Base-by-base conservation (phyloP, 2,113 vertebrate genomes). In the Micronycteris hirsuta region DNA sequence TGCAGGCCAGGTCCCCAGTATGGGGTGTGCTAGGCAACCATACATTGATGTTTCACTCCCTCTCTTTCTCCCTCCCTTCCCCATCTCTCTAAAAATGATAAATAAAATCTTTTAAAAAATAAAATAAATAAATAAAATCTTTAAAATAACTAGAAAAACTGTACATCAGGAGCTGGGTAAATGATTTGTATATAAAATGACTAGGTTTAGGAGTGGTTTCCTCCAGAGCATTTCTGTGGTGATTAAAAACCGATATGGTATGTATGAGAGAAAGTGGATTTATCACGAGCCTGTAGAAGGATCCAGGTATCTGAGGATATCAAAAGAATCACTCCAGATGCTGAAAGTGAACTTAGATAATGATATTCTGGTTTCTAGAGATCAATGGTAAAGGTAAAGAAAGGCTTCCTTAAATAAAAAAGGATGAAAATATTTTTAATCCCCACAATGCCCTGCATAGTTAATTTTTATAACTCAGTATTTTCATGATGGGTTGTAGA, bases 401-500 rank as follows among this genome's bases (percentile, higher is more conserved):
- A 20, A 89, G 22, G 2, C 13, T 68, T 49, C 45, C 74, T 68
- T 63, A 87, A 92, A 92, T 96, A 89, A 63, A 81, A 76, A 73
- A 80, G 10, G n/a, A 15, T 56, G 52, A 54, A 19, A 90, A 93
- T 82, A 41, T 61, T 89, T 87, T 95, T 71, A 86, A 97, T 96
- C 91, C 89, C 94, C 85, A 96, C 45, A 97, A 95, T 95, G 91
- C 70, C 95, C 87, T 94, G 88, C 74, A 85, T 70, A 81, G 54
- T 93, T 97, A 98, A 97, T 95, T 95, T 95, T 96, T 93, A 77
- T 63, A 97, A 76, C 71, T 67, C 74, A 96, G 87, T 96, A 89
- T 95, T 98, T 98, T 97, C 96, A 63, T 96, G 97, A 98, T 96
- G 97, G 90, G 94, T 96, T 96, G 88, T 97, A 89, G 81, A 97